These are phyloP conservation scores for Drosophila picticornis DNA, from an alignment of 2,888 invertebrate species.

Conservation along the genomic window DNA sequence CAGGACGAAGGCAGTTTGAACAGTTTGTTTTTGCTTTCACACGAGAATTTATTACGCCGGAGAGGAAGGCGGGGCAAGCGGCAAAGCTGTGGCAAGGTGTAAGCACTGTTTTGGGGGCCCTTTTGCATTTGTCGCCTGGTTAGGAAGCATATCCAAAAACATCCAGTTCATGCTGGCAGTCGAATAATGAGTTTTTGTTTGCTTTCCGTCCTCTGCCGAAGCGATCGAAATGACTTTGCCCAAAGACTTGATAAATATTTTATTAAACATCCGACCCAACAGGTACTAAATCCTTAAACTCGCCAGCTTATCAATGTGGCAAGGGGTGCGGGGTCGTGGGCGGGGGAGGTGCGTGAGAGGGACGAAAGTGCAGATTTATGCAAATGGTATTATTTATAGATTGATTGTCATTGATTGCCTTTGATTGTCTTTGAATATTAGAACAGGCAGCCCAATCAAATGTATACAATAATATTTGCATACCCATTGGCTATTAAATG, in stretches of 20 bases:
- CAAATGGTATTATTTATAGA: conserved; percentile 70
- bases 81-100: conserved; percentile 1
- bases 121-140: conserved; percentile 55
- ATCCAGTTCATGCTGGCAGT: conserved; percentile 45
- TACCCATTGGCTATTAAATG: neutral
- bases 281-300: conserved; percentile 50
- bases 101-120: conserved; percentile 9
- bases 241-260: conserved; percentile 57
- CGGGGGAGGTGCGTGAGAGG: neutral
- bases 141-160: conserved; percentile 60
- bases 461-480: conserved; percentile 31
- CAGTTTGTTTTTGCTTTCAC: conserved; percentile 40
- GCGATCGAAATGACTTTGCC: conserved; percentile 26
- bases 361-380: conserved; percentile 65
- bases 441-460: conserved; percentile 49
- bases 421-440: conserved; percentile 30
- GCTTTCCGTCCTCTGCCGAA: conserved; percentile 3
- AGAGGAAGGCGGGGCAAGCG: conserved; percentile 8
- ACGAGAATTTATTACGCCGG: conserved; percentile 69
- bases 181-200: conserved; percentile 41
- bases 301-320: conserved; percentile 60
- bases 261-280: conserved; percentile 59
- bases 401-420: conserved; percentile 67
- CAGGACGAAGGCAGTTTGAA: conserved; percentile 34
- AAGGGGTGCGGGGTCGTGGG: neutral